Conservation (phyloP, 2,113 vertebrate genomes). For the Myotis yumanensis region DNA sequence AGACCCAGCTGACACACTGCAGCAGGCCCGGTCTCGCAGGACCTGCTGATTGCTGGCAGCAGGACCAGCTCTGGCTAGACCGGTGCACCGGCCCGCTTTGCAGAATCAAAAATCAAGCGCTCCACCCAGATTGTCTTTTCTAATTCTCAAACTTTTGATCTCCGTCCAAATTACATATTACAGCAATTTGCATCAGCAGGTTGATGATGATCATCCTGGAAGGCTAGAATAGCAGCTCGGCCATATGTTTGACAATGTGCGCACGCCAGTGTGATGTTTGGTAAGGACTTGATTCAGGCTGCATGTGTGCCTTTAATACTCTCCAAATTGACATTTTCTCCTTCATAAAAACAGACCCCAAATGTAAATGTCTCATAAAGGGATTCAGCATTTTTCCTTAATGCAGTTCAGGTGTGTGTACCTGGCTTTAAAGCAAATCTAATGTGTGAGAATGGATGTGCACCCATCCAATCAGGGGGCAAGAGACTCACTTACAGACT, state of each 20-base stretch:
- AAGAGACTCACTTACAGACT: background rate
- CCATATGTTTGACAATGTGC: background rate
- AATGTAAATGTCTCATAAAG: background rate
- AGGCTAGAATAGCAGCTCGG: conserved; percentile 19
- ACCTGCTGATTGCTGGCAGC: conserved; percentile 45
- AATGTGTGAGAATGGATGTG: background rate
- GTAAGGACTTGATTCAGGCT: background rate
- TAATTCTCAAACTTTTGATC: conserved; percentile 72
- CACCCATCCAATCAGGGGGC: background rate
- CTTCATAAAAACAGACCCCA: background rate
- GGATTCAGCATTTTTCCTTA: conserved; percentile 13
- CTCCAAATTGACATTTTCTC: conserved; percentile 18
- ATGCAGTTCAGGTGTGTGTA: background rate
- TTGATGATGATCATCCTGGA: background rate
- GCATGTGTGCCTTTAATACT: background rate
- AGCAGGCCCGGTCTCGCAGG: background rate
- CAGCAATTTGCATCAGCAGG: conserved; percentile 33
- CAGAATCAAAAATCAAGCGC: conserved; percentile 57
- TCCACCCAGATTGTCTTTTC: conserved; percentile 43
- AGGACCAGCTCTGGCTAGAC: conserved; percentile 60
- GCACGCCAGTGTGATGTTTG: background rate
- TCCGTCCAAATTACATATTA: conserved; percentile 71
- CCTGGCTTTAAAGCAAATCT: background rate
- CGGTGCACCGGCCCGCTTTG: background rate
- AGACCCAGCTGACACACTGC: conserved; percentile 2